Conservation (phyloP, 2,888 invertebrate genomes). For the Nomada fabriciana region DNA sequence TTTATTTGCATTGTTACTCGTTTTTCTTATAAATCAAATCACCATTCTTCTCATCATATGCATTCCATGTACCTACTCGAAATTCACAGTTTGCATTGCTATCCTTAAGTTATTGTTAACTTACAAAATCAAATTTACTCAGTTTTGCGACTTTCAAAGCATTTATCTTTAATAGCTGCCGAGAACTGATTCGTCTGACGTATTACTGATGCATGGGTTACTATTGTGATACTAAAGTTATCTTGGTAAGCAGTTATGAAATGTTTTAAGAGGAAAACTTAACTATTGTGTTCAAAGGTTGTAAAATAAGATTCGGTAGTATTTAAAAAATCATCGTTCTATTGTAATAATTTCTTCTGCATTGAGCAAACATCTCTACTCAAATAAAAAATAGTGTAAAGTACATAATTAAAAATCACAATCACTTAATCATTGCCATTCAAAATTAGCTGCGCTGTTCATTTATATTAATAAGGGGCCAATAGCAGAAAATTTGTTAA, state of each 20-base stretch:
- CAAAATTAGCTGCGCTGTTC: conserved; percentile 51
- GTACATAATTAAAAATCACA: conserved; percentile 68
- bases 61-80: conserved; percentile 44
- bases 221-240: conserved; percentile 22
- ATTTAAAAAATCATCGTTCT: conserved; percentile 59
- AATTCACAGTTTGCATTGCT: conserved; percentile 50
- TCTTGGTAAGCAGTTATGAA: conserved; percentile 19
- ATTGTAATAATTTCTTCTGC: conserved; percentile 56
- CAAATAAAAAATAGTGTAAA: conserved; percentile 59
- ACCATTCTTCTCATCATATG: conserved; percentile 52
- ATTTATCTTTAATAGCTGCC: conserved; percentile 30
- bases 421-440: conserved; percentile 53
- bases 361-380: conserved; percentile 62
- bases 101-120: conserved; percentile 47
- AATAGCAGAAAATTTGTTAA: conserved; percentile 53
- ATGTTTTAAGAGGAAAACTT: conserved; percentile 31
- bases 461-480: conserved; percentile 60
- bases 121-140: conserved; percentile 55
- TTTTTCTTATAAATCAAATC: conserved; percentile 67
- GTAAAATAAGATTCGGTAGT: conserved; percentile 55
- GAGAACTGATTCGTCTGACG: conserved; percentile 36
- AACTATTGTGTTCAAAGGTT: conserved; percentile 41
- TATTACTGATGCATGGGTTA: conserved; percentile 18
- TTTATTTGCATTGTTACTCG: conserved; percentile 58
- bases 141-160: conserved; percentile 35